Percentiles rank a stretch among this genome's conserved stretches.
These are phyloP conservation scores for Hyppa rectilinea DNA, from an alignment of 2,888 invertebrate genomes.

Conservation along the genomic window DNA sequence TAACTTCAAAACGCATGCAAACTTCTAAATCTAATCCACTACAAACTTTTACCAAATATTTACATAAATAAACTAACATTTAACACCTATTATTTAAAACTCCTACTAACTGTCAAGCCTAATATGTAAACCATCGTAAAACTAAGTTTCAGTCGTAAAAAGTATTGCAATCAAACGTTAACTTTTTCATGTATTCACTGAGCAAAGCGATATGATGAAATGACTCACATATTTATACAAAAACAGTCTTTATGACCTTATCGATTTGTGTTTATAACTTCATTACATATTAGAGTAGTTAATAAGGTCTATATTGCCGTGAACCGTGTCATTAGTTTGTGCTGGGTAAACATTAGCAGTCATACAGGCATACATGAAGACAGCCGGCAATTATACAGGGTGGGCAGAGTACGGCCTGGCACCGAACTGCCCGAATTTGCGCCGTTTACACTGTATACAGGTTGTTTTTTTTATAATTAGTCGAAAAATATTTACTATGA, in stretches of 20 bases:
- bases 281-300: not conserved
- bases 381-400: constrained; percentile 86
- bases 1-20: constrained; percentile 30
- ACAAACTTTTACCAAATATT: constrained; percentile 49
- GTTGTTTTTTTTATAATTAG: constrained; percentile 58
- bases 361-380: constrained; percentile 83
- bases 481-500: not conserved
- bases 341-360: constrained; percentile 65
- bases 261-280: constrained; percentile 21
- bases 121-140: constrained; percentile 57
- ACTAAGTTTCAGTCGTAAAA: constrained; percentile 48
- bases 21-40: constrained; percentile 25
- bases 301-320: constrained; percentile 19
- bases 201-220: not conserved
- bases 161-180: constrained; percentile 55
- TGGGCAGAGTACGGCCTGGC: constrained; percentile 84
- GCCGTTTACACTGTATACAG: constrained; percentile 76
- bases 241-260: constrained; percentile 5
- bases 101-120: constrained; percentile 50
- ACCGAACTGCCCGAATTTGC: constrained; percentile 86
- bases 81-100: constrained; percentile 60
- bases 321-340: constrained; percentile 33
- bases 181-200: constrained; percentile 30
- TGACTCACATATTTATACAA: constrained; percentile 5
- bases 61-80: constrained; percentile 54